Base-by-base conservation (phyloP, 2,888 invertebrate species). In the Chrysomela aeneicollis region DNA sequence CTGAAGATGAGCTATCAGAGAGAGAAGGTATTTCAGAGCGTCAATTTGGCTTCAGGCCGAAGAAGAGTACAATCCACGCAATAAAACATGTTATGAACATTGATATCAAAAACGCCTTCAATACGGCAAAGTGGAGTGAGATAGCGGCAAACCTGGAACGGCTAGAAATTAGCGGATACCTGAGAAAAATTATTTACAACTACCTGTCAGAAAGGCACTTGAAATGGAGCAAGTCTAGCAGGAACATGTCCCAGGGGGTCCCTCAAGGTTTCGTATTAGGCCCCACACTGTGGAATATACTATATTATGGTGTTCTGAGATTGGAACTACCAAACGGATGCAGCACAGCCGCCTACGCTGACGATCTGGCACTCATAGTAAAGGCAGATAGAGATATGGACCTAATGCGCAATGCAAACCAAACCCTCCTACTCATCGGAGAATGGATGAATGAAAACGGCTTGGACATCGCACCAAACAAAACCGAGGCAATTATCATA, bases 61-160 rank as follows among this genome's bases (percentile, higher is more conserved):
- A 49, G 10, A 35, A 21, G 19, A 50, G 47, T 1, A 61, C 49
- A 1, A 9, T 61, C 5, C 2, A 30, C 3, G 63, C 63, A 0
- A 22, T 58, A 1, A 35, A 63, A 49, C 12, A 37, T 5, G 22
- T 63, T 3, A 15, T 63, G 6, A 32, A 37, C 1, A 32, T 63
- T 1, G 63, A 62, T 15, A 22, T 54, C n/a, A 10, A 30, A 17
- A 64, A 60, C 32, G 60, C 59, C 0, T 58, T 54, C 8, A 64
- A 60, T 21, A 59, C 59, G 10, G 50, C 35, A 17, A 49, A 30
- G 8, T 49, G 49, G 50, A 15, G 32, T 10, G 4, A 21, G 6
- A 59, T 59, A 6, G 49, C 49, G 5, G 32, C 8, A 2, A 35
- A 32, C 12, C 18, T 59, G 9, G n/a, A 18, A 15, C 12, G 12